phyloP scores from a whole-genome alignment of 2,888 invertebrate species.

The Cantharis rufa region DNA sequence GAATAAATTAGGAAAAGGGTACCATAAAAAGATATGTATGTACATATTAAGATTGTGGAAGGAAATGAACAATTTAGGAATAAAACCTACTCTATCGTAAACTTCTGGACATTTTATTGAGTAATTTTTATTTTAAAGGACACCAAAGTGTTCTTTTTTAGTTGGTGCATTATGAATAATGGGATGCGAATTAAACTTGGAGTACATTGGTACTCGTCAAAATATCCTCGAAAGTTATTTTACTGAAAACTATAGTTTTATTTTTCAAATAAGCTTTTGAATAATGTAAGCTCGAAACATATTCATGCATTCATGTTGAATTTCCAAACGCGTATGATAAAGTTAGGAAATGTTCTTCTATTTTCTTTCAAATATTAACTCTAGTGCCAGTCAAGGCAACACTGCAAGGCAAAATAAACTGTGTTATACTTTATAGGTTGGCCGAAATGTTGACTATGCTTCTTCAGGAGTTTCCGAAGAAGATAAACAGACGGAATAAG shows the following conservation, averaged over 20 bases:
- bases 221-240: background rate
- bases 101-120: background rate
- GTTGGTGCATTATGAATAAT: background rate
- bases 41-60: background rate
- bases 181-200: background rate
- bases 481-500: too few species aligned
- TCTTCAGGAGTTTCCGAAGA: too few species aligned
- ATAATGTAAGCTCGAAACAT: background rate
- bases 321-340: too few species aligned
- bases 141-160: background rate
- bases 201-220: background rate
- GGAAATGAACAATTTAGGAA: background rate
- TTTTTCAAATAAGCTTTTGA: background rate
- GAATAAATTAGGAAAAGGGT: background rate
- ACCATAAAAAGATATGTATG: background rate
- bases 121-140: background rate
- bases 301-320: too few species aligned
- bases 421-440: too few species aligned
- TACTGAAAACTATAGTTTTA: background rate
- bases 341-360: too few species aligned
- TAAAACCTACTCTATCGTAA: background rate
- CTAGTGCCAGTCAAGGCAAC: too few species aligned
- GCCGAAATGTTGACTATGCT: too few species aligned
- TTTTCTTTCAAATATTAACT: too few species aligned
- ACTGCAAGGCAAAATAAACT: too few species aligned